Base-by-base conservation (phyloP, 1,140 invertebrate genomes). In the Cydia amplana region DNA sequence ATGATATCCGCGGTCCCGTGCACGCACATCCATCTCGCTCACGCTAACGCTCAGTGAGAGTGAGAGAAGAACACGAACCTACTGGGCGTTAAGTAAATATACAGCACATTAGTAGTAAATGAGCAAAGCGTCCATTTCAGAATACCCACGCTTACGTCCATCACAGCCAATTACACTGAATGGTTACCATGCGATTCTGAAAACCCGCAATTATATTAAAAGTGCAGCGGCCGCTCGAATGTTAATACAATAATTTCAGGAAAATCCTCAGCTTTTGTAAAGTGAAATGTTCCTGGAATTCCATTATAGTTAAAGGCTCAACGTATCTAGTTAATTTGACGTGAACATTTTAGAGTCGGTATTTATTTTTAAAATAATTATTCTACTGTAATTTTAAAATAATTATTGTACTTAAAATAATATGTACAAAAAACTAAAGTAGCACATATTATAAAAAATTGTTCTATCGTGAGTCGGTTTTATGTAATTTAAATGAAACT, bases 221-320 rank as follows among this genome's bases (percentile, higher is more conserved):
- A 36, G n/a, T 36, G 64, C 64, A 67, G 28, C 28, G 14, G 64
- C 25, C 65, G 65, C 65, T 36, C 32, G 65, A 70, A 67, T 36
- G n/a, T 40, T 18, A 70, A 36, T 70, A 70, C 65, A 70, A 36
- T 36, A 36, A 70, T 70, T 70, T 70, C 32, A 36, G 28, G 2
- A 3, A 67, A 67, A n/a, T 32, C 64, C 28, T 16, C 64, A 40
- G 65, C 65, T 36, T 67, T 70, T 70, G 32, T 40, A 70, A 20
- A 60, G n/a, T 40, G 36, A 70, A 70, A 70, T 32, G n/a, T 70
- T 14, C 65, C n/a, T 46, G 65, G 65, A 70, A 70, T 70, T 70
- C 16, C n/a, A 23, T 40, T 70, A 7, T n/a, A 67, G 64, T 67
- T 67, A 67, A 36, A 43, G 16, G 5, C 32, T 70, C 16, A 70